These are phyloP conservation scores for Hipposideros armiger DNA, from an alignment of 2,113 vertebrate genomes.

Conservation along the genomic window DNA sequence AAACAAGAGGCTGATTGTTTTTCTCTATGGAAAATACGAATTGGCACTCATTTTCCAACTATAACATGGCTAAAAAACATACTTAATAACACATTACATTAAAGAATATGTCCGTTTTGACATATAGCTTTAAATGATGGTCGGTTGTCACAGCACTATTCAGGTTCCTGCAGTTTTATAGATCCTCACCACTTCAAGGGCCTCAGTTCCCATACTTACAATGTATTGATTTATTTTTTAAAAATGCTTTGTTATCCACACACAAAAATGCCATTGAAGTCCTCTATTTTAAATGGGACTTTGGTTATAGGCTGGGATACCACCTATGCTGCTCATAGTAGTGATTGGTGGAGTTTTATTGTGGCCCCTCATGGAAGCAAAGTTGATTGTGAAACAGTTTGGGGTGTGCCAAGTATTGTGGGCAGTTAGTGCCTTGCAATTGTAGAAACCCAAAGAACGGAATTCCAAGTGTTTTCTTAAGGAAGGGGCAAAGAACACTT, in stretches of 20 bases:
- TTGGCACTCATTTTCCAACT: not conserved
- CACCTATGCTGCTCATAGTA: not conserved
- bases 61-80: not conserved
- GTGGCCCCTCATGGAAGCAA: not conserved
- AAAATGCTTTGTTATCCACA: not conserved
- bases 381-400: constrained; percentile 31
- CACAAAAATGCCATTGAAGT: not conserved
- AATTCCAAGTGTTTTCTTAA: constrained; percentile 31
- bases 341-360: not conserved
- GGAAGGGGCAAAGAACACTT: constrained; percentile 29
- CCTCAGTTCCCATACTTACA: not conserved
- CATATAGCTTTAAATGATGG: not conserved
- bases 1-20: not conserved
- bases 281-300: not conserved
- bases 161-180: not conserved
- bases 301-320: not conserved
- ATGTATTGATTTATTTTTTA: not conserved
- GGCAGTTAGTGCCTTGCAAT: not conserved
- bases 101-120: constrained; percentile 27
- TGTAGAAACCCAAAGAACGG: constrained; percentile 14
- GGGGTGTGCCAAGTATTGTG: not conserved
- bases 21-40: not conserved
- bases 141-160: not conserved
- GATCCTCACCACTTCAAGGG: not conserved
- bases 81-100: not conserved